phyloP scores from a whole-genome alignment of 2,113 vertebrate species.

The Rhynchomys soricoides region DNA sequence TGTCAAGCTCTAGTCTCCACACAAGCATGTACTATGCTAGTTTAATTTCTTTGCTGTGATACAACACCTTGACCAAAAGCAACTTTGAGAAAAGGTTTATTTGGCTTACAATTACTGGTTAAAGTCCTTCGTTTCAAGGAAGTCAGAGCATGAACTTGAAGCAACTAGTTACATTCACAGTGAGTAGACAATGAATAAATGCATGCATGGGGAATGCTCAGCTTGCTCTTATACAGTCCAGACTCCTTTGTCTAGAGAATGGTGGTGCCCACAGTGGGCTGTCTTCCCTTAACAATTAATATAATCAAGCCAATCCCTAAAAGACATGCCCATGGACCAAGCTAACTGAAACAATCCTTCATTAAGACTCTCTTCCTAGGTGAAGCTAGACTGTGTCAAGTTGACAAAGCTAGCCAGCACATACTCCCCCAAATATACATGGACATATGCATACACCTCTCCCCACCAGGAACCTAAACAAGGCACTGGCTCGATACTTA shows the following conservation, averaged over 20 bases:
- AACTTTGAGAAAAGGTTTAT: neutral
- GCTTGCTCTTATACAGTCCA: neutral
- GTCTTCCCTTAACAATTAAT: neutral
- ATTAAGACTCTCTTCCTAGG: neutral
- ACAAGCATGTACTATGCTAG: neutral
- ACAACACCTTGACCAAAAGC: neutral
- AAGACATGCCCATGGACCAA: neutral
- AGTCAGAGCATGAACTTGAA: neutral
- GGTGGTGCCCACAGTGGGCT: neutral
- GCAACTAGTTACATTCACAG: neutral
- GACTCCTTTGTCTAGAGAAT: neutral
- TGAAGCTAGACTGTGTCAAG: neutral
- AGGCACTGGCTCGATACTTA: neutral
- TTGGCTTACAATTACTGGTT: neutral
- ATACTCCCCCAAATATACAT: neutral
- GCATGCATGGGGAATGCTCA: neutral
- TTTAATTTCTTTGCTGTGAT: neutral
- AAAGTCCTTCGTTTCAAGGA: neutral
- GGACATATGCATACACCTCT: neutral
- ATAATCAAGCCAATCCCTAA: neutral
- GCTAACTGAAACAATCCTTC: neutral
- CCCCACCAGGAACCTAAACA: neutral
- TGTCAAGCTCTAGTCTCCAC: neutral
- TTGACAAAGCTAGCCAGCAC: neutral
- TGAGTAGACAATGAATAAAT: neutral